Base-by-base conservation (phyloP, 2,113 vertebrate species). In the Bubo bubo region DNA sequence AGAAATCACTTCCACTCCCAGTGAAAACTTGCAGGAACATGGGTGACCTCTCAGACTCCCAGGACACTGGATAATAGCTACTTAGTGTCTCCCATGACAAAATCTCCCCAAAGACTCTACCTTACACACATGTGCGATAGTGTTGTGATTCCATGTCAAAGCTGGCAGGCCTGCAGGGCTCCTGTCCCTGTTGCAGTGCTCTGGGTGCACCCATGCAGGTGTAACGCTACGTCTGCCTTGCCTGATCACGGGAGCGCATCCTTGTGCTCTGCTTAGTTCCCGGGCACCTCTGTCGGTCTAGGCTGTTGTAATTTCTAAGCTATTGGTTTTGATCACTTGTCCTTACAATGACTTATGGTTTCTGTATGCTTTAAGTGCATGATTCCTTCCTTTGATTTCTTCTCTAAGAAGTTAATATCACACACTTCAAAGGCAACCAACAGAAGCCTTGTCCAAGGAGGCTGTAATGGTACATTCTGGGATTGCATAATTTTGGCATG, bases 341-440 rank as follows among this genome's bases (percentile, higher is more conserved):
- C 63, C 86, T 79, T 86, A 70, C 27, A 95, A 30, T 21, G 6
- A 49, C 70, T 87, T 79, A 56, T 0, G 4, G 24, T 62, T 93
- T 90, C 77, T 85, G 60, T 75, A 68, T 24, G 75, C 64, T 86
- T 79, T 86, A 77, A 66, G 47, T 80, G 50, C 79, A 86, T 59
- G 88, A 86, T 45, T 90, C 67, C 62, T 88, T 90, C 79, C 88
- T 96, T 96, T 96, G 88, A 96, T 93, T 93, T 88, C 75, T 79
- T 86, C 41, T 59, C 71, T 66, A 68, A 60, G 84, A 88, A 83
- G 67, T 86, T 93, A 94, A 41, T 66, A 92, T 37, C 55, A 58
- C 45, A 45, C 39, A 35, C 67, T 95, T 96, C 95, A 96, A 96
- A 96, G 79, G 67, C 67, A 88, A 88, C 7, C 27, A 62, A 62